These are phyloP conservation scores for Tupaia tana DNA, from an alignment of 2,113 vertebrate genomes.

Conservation along the genomic window DNA sequence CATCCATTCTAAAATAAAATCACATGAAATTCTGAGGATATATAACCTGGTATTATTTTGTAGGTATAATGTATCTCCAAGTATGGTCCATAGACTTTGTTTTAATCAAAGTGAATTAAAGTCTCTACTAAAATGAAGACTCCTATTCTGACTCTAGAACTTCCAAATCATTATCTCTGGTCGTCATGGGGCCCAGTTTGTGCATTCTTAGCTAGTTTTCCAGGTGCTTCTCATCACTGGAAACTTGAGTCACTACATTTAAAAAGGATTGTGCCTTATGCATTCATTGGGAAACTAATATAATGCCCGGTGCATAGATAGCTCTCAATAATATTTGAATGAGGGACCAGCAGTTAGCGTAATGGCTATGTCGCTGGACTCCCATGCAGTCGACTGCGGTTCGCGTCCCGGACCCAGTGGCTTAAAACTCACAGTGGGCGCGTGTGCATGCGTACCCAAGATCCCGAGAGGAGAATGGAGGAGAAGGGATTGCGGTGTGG, in stretches of 20 bases:
- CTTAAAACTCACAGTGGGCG: too few species aligned
- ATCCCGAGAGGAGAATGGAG: too few species aligned
- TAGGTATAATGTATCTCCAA: background rate
- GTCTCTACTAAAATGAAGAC: background rate
- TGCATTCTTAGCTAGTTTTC: background rate
- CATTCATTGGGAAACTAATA: background rate
- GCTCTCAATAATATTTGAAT: background rate
- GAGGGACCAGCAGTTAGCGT: too few species aligned
- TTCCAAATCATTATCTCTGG: background rate
- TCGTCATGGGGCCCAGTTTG: background rate
- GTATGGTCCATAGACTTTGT: background rate
- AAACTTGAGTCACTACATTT: background rate
- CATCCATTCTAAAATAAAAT: background rate
- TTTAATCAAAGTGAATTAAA: background rate
- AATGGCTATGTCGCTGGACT: too few species aligned
- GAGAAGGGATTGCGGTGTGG: too few species aligned
- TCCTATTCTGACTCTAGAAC: background rate
- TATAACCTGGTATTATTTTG: background rate
- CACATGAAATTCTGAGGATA: background rate
- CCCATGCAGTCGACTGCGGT: too few species aligned
- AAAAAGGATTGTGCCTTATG: background rate
- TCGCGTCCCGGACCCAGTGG: too few species aligned
- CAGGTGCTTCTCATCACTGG: background rate
- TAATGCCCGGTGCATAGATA: background rate
- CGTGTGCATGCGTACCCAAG: too few species aligned